Evolutionary conservation across 1,140 invertebrate genomes (phyloP).

Genomic region (Micrasema longulum): DNA sequence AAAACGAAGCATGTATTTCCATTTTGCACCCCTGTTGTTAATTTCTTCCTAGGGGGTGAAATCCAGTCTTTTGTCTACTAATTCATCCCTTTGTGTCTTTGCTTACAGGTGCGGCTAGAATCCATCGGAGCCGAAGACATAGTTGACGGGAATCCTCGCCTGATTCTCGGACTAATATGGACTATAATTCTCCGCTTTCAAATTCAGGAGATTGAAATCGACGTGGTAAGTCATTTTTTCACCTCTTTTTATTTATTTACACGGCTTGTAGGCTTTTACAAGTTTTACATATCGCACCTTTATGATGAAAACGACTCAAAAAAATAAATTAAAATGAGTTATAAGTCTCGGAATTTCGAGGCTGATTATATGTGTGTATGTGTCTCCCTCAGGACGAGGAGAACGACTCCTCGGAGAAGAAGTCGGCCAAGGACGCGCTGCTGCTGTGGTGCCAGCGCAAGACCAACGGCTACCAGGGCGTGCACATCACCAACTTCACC

Average conservation of each 20-base stretch:
- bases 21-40: neutral
- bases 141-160: constrained; percentile 94
- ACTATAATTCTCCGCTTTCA: constrained; percentile 97
- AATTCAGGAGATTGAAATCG: constrained; percentile 99
- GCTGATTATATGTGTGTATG: too few relatives aligned
- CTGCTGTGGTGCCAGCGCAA: constrained; percentile 98
- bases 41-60: too few relatives aligned
- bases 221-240: constrained; percentile 79
- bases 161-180: constrained; percentile 98
- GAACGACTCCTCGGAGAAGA: constrained; percentile 97
- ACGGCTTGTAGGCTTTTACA: too few relatives aligned
- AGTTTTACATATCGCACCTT: too few relatives aligned
- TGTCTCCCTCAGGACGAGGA: constrained; percentile 84
- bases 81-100: neutral
- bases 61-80: too few relatives aligned
- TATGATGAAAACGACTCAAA: too few relatives aligned
- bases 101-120: constrained; percentile 87
- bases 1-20: neutral
- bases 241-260: too few relatives aligned
- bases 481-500: constrained; percentile 86
- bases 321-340: too few relatives aligned
- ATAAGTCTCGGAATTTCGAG: too few relatives aligned
- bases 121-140: constrained; percentile 99
- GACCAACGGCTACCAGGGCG: constrained; percentile 91
- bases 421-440: constrained; percentile 98